Conservation (phyloP, 2,888 invertebrate species). For the Aelia acuminata region DNA sequence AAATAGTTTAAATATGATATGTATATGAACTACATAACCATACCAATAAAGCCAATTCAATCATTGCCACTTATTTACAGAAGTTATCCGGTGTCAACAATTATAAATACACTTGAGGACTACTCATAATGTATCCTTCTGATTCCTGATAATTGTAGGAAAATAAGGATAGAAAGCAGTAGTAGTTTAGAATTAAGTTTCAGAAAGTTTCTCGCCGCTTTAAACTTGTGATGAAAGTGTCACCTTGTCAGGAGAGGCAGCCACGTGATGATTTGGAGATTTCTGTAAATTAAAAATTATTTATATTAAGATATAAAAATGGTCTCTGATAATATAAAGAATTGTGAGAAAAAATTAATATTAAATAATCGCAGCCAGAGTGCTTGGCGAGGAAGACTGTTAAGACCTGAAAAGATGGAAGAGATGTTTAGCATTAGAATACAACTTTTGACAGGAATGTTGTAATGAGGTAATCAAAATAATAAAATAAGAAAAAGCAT, state of each 20-base stretch:
- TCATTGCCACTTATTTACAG: conserved; percentile 48
- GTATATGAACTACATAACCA: conserved; percentile 40
- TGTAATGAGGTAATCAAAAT: no score
- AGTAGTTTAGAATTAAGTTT: conserved; percentile 21
- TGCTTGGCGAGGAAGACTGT: no score
- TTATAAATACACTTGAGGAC: conserved; percentile 26
- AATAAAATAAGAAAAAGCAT: no score
- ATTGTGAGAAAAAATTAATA: not conserved
- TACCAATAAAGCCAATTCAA: conserved; percentile 43
- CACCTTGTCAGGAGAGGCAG: conserved; percentile 65
- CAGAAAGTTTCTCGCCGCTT: not conserved
- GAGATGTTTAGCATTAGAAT: no score
- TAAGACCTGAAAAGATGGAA: no score
- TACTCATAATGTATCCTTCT: conserved; percentile 17
- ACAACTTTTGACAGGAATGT: no score
- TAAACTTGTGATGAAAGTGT: conserved; percentile 62
- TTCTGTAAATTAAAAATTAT: conserved; percentile 62
- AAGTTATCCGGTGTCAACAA: conserved; percentile 34
- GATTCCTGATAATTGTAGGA: conserved; percentile 16
- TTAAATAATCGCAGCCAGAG: no score
- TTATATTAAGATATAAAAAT: not conserved
- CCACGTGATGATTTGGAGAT: conserved; percentile 65
- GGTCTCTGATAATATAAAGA: not conserved
- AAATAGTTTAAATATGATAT: conserved; percentile 35
- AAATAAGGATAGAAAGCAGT: conserved; percentile 45